These are phyloP conservation scores for Galleria mellonella DNA, from an alignment of 1,140 invertebrate species.

Conservation along the genomic window DNA sequence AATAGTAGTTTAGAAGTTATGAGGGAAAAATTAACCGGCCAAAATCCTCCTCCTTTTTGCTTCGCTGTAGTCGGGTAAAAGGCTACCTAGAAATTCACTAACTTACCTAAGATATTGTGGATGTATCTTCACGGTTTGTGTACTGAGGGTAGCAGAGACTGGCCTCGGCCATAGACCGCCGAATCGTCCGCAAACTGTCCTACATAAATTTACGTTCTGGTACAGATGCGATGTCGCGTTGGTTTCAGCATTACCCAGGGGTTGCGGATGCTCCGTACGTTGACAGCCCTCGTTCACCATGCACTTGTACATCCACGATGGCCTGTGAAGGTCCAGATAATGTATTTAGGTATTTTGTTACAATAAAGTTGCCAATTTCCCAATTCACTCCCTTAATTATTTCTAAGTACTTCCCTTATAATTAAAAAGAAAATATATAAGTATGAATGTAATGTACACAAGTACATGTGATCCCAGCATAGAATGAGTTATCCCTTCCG, in stretches of 20 bases:
- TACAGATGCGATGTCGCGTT: conserved; percentile 29
- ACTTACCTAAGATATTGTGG: conserved; percentile 70
- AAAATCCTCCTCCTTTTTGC: too few species aligned
- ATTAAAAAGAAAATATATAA: not conserved
- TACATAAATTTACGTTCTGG: conserved; percentile 74
- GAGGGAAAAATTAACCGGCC: too few species aligned
- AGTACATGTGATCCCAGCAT: too few species aligned
- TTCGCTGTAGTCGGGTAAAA: too few species aligned
- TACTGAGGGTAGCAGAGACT: conserved; percentile 68
- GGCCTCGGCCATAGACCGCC: conserved; percentile 84
- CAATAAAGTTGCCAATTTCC: too few species aligned
- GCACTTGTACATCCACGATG: conserved; percentile 59
- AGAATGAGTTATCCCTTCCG: too few species aligned
- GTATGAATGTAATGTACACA: too few species aligned
- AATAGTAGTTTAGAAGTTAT: too few species aligned
- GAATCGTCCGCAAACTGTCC: conserved; percentile 79
- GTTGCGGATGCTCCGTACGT: conserved; percentile 27
- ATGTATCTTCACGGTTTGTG: conserved; percentile 72
- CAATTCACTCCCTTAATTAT: too few species aligned
- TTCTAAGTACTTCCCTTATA: too few species aligned
- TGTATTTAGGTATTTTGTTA: too few species aligned
- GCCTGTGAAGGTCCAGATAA: conserved; percentile 23
- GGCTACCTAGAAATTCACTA: too few species aligned
- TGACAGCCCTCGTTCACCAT: conserved; percentile 50
- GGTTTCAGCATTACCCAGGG: not conserved